Evolutionary conservation across 1,140 invertebrate species (phyloP), one percentile per base, ranked within the genome.

Genomic region (Drosophila mayri): DNA sequence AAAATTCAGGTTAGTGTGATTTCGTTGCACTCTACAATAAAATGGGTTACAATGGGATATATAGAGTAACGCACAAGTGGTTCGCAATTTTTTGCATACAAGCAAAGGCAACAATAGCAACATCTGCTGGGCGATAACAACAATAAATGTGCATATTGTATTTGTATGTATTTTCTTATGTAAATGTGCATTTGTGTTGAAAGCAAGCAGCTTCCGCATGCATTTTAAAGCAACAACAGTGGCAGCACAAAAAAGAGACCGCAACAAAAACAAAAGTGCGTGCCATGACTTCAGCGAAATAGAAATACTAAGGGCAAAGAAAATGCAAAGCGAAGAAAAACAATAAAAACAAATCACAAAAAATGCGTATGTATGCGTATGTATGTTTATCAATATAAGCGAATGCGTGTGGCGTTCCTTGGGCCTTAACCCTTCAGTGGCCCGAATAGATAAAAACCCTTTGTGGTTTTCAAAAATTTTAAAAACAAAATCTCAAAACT

Each of bases 1-100:
- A 76, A 55, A 88, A 88, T 90, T 78, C 85, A 88, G 85, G 85
- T 88, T 88, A 88, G 85, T 88, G 76, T 90, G 85, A 81, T 90
- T 85, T 90, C 79, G 81, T 79, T 77, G 76, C 81, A 78, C 68
- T 81, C 35, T 38, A 55, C 35, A 55, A 75, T 66, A 72, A 86
- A 88, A 88, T 88, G 77, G 84, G 85, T 85, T 79, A 72, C 66
- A 79, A 72, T 79, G 70, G 67, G 68, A 46, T 52, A 49, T 50
- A 60, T 72, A 60, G 43, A 44, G 65, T 62, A 59, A 59, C 62
- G 72, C 73, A 84, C 76, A 83, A 87, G 79, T 82, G 83, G 84
- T 77, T 82, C 55, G 76, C 50, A 52, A 50, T 71, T 59, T 59
- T 71, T 59, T 59, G 49, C 37, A 49, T 71, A 44, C 61, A 66